phyloP scores from a whole-genome alignment of 2,113 vertebrate genomes.

The Helogale parvula region DNA sequence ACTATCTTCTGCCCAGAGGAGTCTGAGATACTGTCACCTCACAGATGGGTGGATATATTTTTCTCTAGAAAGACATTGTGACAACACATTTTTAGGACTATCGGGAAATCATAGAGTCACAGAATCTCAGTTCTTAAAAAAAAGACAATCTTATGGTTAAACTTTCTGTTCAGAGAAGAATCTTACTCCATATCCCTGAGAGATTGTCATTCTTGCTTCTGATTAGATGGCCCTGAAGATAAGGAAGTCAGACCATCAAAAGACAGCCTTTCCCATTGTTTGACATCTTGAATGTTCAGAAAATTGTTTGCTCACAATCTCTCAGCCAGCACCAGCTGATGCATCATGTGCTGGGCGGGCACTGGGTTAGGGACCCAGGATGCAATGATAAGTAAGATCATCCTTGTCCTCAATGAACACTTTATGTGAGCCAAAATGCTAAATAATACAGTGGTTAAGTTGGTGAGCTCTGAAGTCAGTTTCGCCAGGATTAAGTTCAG shows the following conservation, averaged over 20 bases:
- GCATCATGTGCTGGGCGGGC: not conserved
- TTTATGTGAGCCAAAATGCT: not conserved
- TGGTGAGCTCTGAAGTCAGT: not conserved
- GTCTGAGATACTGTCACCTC: not conserved
- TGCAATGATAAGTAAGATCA: not conserved
- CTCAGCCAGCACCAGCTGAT: not conserved
- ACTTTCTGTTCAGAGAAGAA: not conserved
- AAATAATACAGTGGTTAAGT: not conserved
- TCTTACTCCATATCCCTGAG: not conserved
- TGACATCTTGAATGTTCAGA: not conserved
- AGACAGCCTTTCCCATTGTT: not conserved
- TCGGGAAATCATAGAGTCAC: not conserved
- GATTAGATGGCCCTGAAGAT: not conserved
- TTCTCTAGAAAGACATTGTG: not conserved
- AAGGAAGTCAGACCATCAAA: not conserved
- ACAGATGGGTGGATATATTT: not conserved
- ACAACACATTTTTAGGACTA: not conserved
- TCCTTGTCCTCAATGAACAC: not conserved
- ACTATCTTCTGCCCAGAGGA: not conserved
- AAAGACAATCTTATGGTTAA: not conserved
- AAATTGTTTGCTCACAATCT: not conserved
- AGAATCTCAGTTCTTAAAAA: not conserved
- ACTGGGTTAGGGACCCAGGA: not conserved
- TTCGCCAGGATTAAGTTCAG: not conserved
- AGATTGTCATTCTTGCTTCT: not conserved